Conservation (phyloP, 1,140 invertebrate genomes). For the Polyergus mexicanus region DNA sequence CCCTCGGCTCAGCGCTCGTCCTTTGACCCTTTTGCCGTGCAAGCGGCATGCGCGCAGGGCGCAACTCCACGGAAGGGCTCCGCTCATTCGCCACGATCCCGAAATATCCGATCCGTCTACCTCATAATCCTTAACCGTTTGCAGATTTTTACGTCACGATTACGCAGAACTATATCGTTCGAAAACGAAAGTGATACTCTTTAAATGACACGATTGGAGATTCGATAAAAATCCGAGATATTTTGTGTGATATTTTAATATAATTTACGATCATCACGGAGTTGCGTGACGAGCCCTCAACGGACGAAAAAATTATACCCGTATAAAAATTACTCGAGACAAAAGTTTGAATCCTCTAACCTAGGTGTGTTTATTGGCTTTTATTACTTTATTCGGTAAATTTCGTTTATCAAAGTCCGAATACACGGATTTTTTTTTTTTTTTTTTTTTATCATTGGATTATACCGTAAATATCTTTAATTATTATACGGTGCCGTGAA, state of each 20-base stretch:
- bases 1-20: conserved; percentile 67
- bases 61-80: conserved; percentile 49
- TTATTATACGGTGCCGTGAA: neutral
- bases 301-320: too few relatives aligned
- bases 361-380: too few relatives aligned
- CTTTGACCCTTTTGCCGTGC: conserved; percentile 76
- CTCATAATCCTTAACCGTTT: neutral
- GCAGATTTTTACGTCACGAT: neutral
- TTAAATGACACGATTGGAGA: neutral
- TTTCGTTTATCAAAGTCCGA: too few relatives aligned
- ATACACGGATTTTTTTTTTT: too few relatives aligned
- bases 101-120: conserved; percentile 21
- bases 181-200: conserved; percentile 49
- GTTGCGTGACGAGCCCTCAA: too few relatives aligned
- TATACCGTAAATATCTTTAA: too few relatives aligned
- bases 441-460: too few relatives aligned
- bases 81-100: neutral
- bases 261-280: neutral
- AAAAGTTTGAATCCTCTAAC: too few relatives aligned
- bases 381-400: too few relatives aligned
- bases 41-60: conserved; percentile 69
- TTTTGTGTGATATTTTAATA: neutral
- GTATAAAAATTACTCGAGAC: too few relatives aligned
- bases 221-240: neutral
- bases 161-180: neutral